Percentiles rank a stretch among this genome's conserved stretches.
phyloP scores from a whole-genome alignment of 2,113 vertebrate species.

The Natator depressus region DNA sequence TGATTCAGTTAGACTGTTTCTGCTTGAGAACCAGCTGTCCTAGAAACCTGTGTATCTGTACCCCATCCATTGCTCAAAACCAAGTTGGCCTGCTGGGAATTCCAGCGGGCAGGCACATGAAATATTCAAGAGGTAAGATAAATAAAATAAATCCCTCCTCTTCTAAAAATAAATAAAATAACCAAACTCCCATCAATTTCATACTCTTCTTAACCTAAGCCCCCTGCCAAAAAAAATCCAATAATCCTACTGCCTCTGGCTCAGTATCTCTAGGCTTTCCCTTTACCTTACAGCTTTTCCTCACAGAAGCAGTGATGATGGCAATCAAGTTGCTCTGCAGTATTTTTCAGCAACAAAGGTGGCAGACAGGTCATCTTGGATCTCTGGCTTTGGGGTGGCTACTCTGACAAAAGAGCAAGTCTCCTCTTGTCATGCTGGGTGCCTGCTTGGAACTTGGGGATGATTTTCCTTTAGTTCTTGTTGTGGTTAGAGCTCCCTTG shows the following conservation, averaged over 20 bases:
- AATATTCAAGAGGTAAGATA: too few species aligned
- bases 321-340: not conserved
- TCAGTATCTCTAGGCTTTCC: not conserved
- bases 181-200: too few species aligned
- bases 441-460: not conserved
- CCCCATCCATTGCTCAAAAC: not conserved
- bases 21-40: not conserved
- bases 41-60: not conserved
- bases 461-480: not conserved
- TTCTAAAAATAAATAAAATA: too few species aligned
- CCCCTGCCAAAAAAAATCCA: not conserved
- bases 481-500: not conserved
- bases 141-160: too few species aligned
- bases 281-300: not conserved
- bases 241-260: not conserved
- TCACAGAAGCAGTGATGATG: not conserved
- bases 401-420: not conserved
- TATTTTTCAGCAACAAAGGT: not conserved
- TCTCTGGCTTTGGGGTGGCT: not conserved
- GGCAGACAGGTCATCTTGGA: too few species aligned
- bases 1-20: not conserved
- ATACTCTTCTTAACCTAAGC: not conserved
- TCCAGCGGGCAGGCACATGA: too few species aligned
- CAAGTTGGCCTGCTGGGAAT: not conserved
- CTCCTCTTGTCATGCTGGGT: not conserved